Conservation (phyloP, 2,797 vertebrate species). For the Amblyraja radiata region DNA sequence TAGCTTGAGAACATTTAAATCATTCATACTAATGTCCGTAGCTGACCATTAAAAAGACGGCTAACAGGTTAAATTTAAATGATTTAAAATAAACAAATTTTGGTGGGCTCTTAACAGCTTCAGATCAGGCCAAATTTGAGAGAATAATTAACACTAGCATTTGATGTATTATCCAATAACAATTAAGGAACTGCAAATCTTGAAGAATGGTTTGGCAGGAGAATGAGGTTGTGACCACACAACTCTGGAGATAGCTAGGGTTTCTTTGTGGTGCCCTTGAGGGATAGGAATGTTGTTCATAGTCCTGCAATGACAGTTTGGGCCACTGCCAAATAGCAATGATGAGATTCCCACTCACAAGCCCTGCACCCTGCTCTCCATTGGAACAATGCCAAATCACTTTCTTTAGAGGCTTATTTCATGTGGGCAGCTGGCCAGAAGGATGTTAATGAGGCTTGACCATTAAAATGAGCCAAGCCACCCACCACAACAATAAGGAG, state of each 20-base stretch:
- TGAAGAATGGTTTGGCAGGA: not conserved
- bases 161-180: too few species aligned
- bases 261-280: not conserved
- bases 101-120: not conserved
- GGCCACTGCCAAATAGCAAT: too few species aligned
- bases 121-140: too few species aligned
- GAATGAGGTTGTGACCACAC: not conserved
- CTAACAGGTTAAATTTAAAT: not conserved
- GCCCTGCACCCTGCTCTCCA: not conserved
- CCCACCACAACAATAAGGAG: not conserved
- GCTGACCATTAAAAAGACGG: not conserved
- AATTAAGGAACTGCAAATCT: not conserved
- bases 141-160: too few species aligned
- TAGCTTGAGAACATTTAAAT: not conserved
- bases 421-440: not conserved
- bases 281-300: not conserved
- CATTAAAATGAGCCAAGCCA: not conserved
- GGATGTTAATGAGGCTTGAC: not conserved
- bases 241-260: not conserved
- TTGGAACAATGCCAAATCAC: not conserved
- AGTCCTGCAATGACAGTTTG: not conserved
- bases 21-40: not conserved
- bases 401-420: not conserved
- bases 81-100: not conserved
- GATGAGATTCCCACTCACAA: not conserved